Evolutionary conservation across 1,140 invertebrate genomes (phyloP), one percentile per base, ranked within the genome.

Genomic region (Ericerus pela): DNA sequence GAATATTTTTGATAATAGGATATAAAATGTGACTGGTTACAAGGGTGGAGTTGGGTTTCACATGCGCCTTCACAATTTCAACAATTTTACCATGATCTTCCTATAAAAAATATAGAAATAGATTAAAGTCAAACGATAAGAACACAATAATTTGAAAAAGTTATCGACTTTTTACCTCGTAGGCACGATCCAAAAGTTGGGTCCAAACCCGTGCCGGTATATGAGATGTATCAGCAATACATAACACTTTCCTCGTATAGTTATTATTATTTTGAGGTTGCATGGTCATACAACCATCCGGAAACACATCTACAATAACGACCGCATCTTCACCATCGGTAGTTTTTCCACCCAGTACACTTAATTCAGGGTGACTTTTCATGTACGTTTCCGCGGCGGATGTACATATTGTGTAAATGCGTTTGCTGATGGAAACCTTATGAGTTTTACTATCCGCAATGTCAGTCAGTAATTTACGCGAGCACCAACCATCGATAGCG

Each of bases 231-330:
- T 66, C 65, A 3, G 65, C 65, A 36, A 66, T 62, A 55, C 65
- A 66, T 4, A 66, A 36, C 8, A 66, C 58, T 20, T 61, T 58
- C 53, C 63, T 66, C 22, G 53, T 59, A 60, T 62, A 65, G 41
- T 65, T 65, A 54, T 65, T 65, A 47, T 65, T 65, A 31, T 65
- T 62, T 0, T 62, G 62, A 3, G 62, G 58, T 26, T 58, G 36
- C 27, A 57, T 33, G 10, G 62, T 65, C 65, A 66, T 66, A 31
- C 61, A 63, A 2, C 65, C 65, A 53, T 64, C 64, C 6, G 65
- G 65, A 47, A 63, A 66, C 2, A 65, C 60, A 52, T 66, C 65
- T 8, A 66, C 62, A 5, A 66, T 60, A 18, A 66, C 63, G 3
- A 64, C 61, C 29, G 59, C 54, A 51, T 62, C 59, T 0, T 43